Evolutionary conservation across 1,140 invertebrate genomes (phyloP), one percentile per base, ranked within the genome.

Genomic region (Drosophila sechellia): DNA sequence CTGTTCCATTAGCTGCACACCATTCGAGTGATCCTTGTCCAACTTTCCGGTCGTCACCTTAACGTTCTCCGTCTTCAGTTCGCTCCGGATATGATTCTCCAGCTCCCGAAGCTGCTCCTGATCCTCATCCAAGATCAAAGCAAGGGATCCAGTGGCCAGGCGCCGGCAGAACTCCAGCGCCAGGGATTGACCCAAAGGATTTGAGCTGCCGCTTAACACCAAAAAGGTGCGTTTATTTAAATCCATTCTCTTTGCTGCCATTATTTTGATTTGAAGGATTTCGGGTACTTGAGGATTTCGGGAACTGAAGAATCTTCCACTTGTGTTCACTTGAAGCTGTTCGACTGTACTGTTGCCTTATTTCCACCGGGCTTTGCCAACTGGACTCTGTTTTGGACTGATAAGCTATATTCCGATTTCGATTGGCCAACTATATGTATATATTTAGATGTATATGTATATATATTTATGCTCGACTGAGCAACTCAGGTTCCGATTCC

Each of bases 101-200:
- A 91, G 35, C 4, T 25, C 34, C 8, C 50, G 15, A 50, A 91
- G 46, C 37, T 77, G 46, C 42, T 76, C 49, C 50, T 93, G 91
- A 70, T 95, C 95, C 74, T 96, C 94, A 13, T 97, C 97, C 35
- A 98, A 77, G 5, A 98, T 92, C 12, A 98, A 75, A 68, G 97
- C 92, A 15, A 95, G 77, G 0, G 97, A 98, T 37, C 93, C 94
- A 1, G 94, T 78, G 1, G 93, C 94, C 58, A 94, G 89, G 57
- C 94, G 94, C 8, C 54, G 52, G 1, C 95, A 93, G 61, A 97
- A 94, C 89, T 95, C 94, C 35, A 95, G 90, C 20, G 96, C 95
- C 46, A 98, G 94, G 66, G 95, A 94, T 77, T 94, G 93, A 11
- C 97, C 97, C 45, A 91, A 63, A 22, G 76, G 70, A 76, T 91